These are phyloP conservation scores for Odontesthes bonariensis DNA, from an alignment of 2,113 vertebrate species.

Conservation along the genomic window DNA sequence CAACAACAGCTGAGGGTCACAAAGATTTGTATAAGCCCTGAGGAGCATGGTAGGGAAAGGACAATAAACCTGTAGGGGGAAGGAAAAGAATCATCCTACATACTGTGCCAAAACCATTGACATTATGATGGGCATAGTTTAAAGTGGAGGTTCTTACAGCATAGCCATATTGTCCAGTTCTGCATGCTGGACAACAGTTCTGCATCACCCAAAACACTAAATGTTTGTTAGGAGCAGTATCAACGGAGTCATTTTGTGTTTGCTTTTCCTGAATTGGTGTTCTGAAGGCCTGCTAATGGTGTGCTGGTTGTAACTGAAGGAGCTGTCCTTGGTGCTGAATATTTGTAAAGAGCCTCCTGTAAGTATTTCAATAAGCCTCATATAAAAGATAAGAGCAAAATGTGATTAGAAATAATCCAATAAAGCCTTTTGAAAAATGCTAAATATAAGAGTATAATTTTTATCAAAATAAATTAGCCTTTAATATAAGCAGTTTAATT, in stretches of 20 bases:
- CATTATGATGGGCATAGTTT: no score
- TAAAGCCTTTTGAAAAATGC: not conserved
- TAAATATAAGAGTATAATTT: no score
- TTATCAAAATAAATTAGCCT: no score
- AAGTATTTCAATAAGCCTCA: slow-evolving; percentile 2
- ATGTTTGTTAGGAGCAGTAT: not conserved
- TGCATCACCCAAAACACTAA: slow-evolving; percentile 33
- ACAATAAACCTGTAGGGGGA: not conserved
- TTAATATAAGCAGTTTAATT: not conserved
- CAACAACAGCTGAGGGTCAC: no score
- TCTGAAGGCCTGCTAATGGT: not conserved
- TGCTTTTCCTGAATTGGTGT: not conserved
- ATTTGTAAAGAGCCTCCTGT: not conserved
- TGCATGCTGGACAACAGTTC: not conserved
- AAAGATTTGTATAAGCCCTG: no score
- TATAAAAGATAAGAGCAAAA: not conserved
- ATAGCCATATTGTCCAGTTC: not conserved
- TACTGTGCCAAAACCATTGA: no score
- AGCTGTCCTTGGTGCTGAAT: slow-evolving; percentile 75
- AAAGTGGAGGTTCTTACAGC: not conserved
- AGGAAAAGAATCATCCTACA: no score
- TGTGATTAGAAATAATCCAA: slow-evolving; percentile 11
- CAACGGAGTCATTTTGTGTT: not conserved
- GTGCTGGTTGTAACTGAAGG: not conserved
- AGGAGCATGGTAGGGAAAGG: not conserved